Conservation (phyloP, 2,888 invertebrate species). For the Amiota communis region DNA sequence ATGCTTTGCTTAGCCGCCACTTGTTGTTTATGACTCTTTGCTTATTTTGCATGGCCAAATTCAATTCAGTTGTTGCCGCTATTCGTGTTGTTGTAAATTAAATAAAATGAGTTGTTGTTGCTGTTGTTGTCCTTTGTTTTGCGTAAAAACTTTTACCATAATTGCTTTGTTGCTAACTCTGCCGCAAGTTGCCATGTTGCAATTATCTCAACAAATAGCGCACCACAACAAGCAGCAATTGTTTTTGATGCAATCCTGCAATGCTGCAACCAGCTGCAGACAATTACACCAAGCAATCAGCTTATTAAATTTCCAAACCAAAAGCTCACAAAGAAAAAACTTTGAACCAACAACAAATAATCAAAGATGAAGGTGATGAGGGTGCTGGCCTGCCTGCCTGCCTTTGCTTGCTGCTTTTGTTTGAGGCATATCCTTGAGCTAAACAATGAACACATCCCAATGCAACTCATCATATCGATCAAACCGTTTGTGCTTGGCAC, state of each 20-base stretch:
- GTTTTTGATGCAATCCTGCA: not conserved
- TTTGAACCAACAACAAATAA: too few species aligned
- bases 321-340: too few species aligned
- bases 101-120: conserved; percentile 12
- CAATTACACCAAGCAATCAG: conserved; percentile 24
- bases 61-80: not conserved
- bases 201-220: not conserved
- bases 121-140: not conserved
- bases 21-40: conserved; percentile 24
- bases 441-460: not conserved
- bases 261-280: conserved; percentile 22
- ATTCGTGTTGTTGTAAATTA: conserved; percentile 22
- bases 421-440: too few species aligned
- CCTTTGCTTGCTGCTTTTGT: too few species aligned
- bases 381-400: too few species aligned
- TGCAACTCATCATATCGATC: conserved; percentile 14
- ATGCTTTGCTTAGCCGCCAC: not conserved
- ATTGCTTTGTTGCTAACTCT: not conserved
- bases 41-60: conserved; percentile 19
- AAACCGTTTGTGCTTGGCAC: not conserved
- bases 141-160: conserved; percentile 19
- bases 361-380: too few species aligned
- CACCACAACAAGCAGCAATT: not conserved
- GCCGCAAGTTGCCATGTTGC: not conserved
- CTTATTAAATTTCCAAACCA: conserved; percentile 17